These are phyloP conservation scores for Himalopsyche tibetana DNA, from an alignment of 2,888 invertebrate species.

Conservation along the genomic window DNA sequence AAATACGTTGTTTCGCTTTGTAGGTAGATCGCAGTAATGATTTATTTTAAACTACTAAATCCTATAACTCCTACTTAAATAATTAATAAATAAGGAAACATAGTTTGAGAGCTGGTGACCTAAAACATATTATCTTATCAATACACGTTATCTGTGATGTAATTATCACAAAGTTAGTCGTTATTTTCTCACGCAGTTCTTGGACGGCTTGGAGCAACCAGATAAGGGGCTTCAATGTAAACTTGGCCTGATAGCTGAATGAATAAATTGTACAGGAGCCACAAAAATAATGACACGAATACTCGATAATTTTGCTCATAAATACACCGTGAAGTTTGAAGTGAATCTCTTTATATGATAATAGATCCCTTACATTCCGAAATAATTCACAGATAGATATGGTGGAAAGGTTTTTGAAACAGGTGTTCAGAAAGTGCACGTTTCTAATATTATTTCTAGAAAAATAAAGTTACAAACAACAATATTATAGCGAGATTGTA, in stretches of 20 bases:
- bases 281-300: background rate
- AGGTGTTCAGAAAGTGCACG: too few relatives aligned
- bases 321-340: background rate
- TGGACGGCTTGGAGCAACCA: background rate
- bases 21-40: too few relatives aligned
- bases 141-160: slow-evolving; percentile 28
- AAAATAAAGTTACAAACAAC: too few relatives aligned
- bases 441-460: too few relatives aligned
- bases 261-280: slow-evolving; percentile 35
- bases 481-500: too few relatives aligned
- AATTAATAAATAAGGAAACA: background rate
- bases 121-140: slow-evolving; percentile 19
- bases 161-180: slow-evolving; percentile 40
- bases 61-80: too few relatives aligned
- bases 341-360: background rate
- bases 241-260: background rate
- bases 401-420: background rate
- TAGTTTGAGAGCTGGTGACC: background rate
- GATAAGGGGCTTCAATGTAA: slow-evolving; percentile 4
- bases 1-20: too few relatives aligned
- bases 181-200: slow-evolving; percentile 41
- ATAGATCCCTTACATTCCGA: background rate
- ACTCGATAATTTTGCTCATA: slow-evolving; percentile 21
- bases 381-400: background rate
- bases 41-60: too few relatives aligned